Evolutionary conservation across 2,113 vertebrate genomes (phyloP), one percentile per base, ranked within the genome.

Genomic region (Garra rufa): DNA sequence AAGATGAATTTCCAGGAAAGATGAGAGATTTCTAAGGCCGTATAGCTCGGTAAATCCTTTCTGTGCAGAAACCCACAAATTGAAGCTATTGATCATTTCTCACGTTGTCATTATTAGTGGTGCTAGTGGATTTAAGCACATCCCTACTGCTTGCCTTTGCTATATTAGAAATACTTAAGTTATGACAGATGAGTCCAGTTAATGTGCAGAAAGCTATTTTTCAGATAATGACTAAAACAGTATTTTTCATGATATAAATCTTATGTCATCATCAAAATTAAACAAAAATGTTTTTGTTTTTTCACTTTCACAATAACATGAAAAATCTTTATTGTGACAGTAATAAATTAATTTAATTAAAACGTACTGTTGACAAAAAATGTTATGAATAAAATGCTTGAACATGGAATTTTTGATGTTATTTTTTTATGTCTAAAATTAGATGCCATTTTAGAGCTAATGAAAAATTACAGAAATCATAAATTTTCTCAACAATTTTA

Each of bases 1-100:
- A 71, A 69, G 70, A 82, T 77, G 55, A 82, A 84, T 78, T 81
- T 48, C 67, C 34, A 24, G 34, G 44, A 83, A 71, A 85, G 79
- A 76, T 59, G 71, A 46, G 76, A 10, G 21, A 84, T 85, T 15
- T 59, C 55, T 17, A 10, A 80, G 44, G 59, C 70, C 28, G 70
- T 50, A 28, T 24, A 83, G 81, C 59, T 50, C 28, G 3, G 26
- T 19, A 67, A 80, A 80, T 67, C 48, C 15, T 48, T 30, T 50
- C 17, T 48, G 41, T 79, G 52, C 55, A 44, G 76, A n/a, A 34
- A 67, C 43, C 3, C 5, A 80, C 38, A 55, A 61, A 75, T 75
- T 75, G 24, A 30, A 50, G 2, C 28, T 28, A 28, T 75, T 9
- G 17, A 30, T 30, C 44, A 48, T 28, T 74, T 50, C 14, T 74